phyloP scores from a whole-genome alignment of 2,888 invertebrate genomes.

The Carterocephalus palaemon region DNA sequence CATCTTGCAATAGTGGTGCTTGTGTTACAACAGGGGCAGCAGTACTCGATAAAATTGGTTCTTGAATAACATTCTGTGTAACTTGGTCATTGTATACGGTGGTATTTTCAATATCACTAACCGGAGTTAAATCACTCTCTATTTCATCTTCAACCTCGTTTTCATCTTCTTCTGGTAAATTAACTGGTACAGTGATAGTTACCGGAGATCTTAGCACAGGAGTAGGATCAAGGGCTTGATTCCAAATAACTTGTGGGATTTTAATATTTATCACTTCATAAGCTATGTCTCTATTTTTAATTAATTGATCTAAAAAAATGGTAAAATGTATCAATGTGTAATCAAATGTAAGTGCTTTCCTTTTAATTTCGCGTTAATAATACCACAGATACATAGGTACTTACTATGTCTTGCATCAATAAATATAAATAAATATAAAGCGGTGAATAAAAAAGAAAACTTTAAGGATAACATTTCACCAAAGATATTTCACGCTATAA shows the following conservation, averaged over 20 bases:
- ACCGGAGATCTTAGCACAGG: conserved; percentile 65
- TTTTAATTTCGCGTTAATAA: no score
- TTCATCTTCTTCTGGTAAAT: conserved; percentile 54
- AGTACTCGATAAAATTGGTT: conserved; percentile 35
- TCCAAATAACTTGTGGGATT: conserved; percentile 57
- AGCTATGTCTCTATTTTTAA: conserved; percentile 43
- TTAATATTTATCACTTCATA: conserved; percentile 59
- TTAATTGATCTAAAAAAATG: conserved; percentile 40
- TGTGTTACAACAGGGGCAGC: conserved; percentile 38
- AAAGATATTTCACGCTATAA: conserved; percentile 8
- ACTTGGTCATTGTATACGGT: conserved; percentile 35
- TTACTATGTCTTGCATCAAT: conserved; percentile 40
- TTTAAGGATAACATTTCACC: conserved; percentile 24
- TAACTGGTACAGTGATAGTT: conserved; percentile 61
- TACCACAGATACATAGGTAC: conserved; percentile 18
- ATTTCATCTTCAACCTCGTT: conserved; percentile 37
- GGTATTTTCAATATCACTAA: conserved; percentile 36
- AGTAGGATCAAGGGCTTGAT: conserved; percentile 57
- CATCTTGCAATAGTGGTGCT: conserved; percentile 44
- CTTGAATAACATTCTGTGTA: conserved; percentile 35
- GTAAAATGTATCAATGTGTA: conserved; percentile 3
- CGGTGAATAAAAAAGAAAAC: conserved; percentile 33
- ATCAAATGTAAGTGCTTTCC: no score
- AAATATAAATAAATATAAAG: conserved; percentile 30
- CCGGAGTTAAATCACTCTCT: conserved; percentile 40